Conservation (phyloP, 2,888 invertebrate genomes). For the Pegoplata infirma region DNA sequence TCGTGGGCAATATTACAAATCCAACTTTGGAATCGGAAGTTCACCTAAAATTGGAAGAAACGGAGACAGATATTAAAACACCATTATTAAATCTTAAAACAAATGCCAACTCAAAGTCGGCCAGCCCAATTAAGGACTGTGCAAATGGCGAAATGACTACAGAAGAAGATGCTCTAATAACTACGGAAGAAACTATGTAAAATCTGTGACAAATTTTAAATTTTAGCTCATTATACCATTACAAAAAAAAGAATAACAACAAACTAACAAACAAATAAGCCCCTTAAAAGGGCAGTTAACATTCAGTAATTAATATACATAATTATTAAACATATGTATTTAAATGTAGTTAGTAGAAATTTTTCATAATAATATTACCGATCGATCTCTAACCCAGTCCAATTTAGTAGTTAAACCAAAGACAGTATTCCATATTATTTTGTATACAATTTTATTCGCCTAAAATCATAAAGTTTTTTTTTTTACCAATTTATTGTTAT, state of each 20-base stretch:
- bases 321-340: slow-evolving; percentile 38
- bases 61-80: slow-evolving; percentile 73
- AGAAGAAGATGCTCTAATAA: slow-evolving; percentile 65
- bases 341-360: slow-evolving; percentile 37
- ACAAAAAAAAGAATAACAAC: slow-evolving; percentile 10
- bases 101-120: slow-evolving; percentile 66
- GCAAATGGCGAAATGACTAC: slow-evolving; percentile 55
- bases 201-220: slow-evolving; percentile 35
- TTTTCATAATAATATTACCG: neutral
- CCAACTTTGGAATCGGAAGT: slow-evolving; percentile 48
- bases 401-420: neutral
- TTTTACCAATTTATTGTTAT: slow-evolving; percentile 63
- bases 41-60: slow-evolving; percentile 58
- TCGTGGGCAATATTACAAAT: slow-evolving; percentile 29
- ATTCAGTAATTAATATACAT: slow-evolving; percentile 20
- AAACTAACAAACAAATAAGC: slow-evolving; percentile 1
- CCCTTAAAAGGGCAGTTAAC: slow-evolving; percentile 20
- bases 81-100: slow-evolving; percentile 71
- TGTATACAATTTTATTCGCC: slow-evolving; percentile 4
- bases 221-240: slow-evolving; percentile 32
- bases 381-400: neutral
- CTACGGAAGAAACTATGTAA: slow-evolving; percentile 49
- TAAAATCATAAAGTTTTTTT: neutral
- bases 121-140: slow-evolving; percentile 53
- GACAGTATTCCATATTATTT: slow-evolving; percentile 46